Percentiles rank a stretch among this genome's conserved stretches.
These are phyloP conservation scores for Phaedon cochleariae DNA, from an alignment of 2,888 invertebrate genomes.

Conservation along the genomic window DNA sequence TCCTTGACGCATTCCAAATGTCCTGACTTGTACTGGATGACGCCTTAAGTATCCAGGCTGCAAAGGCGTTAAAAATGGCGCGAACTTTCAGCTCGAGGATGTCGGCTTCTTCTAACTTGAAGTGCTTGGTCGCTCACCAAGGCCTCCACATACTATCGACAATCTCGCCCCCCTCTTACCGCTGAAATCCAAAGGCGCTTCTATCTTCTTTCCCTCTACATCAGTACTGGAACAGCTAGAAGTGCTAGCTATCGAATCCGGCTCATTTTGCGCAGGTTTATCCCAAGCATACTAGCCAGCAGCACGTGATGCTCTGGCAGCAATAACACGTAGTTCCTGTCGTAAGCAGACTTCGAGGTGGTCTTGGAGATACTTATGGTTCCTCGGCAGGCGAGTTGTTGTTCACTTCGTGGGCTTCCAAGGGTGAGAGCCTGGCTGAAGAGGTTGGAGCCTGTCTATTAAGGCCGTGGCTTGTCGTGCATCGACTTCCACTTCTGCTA, in stretches of 20 bases:
- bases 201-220: conserved; percentile 45
- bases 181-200: conserved; percentile 65
- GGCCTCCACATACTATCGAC: conserved; percentile 64
- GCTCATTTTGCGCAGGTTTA: conserved; percentile 56
- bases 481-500: conserved; percentile 70
- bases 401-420: conserved; percentile 59
- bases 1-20: no score
- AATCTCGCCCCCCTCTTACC: conserved; percentile 57
- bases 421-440: no score
- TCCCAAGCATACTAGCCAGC: conserved; percentile 65
- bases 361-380: no score
- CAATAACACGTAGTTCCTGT: conserved; percentile 70
- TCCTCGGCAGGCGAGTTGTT: conserved; percentile 41
- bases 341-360: conserved; percentile 63
- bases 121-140: conserved; percentile 58
- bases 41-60: no score
- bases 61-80: no score
- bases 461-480: conserved; percentile 46
- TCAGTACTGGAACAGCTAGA: conserved; percentile 40
- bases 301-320: conserved; percentile 71
- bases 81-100: no score
- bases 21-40: no score
- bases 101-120: no score
- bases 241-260: conserved; percentile 42
- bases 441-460: conserved; percentile 50